phyloP scores from a whole-genome alignment of 2,888 invertebrate genomes.

The Aleiodes leptofemur region DNA sequence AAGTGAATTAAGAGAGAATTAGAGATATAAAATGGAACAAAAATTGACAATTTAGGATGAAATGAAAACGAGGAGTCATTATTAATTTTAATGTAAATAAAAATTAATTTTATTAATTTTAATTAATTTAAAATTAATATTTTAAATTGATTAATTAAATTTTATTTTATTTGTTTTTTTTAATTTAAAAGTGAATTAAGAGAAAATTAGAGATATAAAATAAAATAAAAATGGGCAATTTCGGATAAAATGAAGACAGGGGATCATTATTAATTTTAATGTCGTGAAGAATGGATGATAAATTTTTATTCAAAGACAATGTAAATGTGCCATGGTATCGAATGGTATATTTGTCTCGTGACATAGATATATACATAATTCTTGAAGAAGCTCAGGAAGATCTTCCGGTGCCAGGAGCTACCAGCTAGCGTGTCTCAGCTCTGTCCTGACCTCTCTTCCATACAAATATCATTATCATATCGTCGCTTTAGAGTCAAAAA shows the following conservation, averaged over 20 bases:
- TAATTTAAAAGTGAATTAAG: too few species aligned
- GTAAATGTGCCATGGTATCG: constrained; percentile 46
- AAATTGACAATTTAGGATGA: neutral
- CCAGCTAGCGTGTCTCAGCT: constrained; percentile 61
- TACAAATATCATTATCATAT: constrained; percentile 60
- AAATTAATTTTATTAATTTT: too few species aligned
- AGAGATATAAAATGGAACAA: constrained; percentile 2
- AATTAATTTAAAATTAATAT: too few species aligned
- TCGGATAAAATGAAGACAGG: neutral
- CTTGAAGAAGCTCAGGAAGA: constrained; percentile 50
- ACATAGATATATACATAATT: constrained; percentile 47
- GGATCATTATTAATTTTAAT: neutral
- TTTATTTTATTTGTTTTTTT: too few species aligned
- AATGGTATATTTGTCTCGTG: constrained; percentile 49
- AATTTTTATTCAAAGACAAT: neutral
- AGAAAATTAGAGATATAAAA: neutral
- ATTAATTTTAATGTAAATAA: neutral
- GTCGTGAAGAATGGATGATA: neutral
- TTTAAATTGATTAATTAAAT: too few species aligned
- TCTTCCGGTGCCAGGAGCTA: constrained; percentile 64
- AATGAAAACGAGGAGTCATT: neutral
- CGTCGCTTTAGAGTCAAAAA: neutral
- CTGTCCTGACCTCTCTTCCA: constrained; percentile 59
- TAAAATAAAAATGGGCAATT: neutral
- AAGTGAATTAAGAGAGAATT: neutral